These are phyloP conservation scores for Nothura maculosa DNA, from an alignment of 2,797 vertebrate genomes.

Conservation along the genomic window DNA sequence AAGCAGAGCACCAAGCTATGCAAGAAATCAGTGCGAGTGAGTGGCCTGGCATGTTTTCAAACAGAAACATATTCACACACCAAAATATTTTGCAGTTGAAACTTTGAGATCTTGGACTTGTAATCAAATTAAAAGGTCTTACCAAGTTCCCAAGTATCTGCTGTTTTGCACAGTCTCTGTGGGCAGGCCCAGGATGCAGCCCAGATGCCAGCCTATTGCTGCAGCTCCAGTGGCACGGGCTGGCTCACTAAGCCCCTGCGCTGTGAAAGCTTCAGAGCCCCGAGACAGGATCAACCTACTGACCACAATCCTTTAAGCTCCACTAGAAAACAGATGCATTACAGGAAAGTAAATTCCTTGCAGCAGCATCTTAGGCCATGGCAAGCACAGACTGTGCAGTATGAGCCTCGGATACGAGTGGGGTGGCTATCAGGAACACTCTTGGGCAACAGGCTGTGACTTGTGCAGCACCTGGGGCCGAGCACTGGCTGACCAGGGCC, in stretches of 20 bases:
- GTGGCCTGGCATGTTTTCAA: not conserved
- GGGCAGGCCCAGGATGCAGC: not conserved
- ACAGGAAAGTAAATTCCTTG: not conserved
- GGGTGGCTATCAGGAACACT: not conserved
- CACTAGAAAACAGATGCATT: not conserved
- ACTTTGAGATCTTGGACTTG: not conserved
- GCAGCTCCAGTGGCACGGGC: not conserved
- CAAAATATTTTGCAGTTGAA: not conserved
- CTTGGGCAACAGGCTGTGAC: not conserved
- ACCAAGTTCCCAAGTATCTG: not conserved
- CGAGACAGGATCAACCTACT: not conserved
- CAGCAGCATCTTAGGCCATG: not conserved
- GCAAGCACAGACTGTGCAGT: not conserved
- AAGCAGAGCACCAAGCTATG: not conserved
- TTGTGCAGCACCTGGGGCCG: not conserved
- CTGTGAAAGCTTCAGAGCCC: not conserved
- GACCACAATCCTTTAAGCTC: not conserved
- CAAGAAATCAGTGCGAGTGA: not conserved
- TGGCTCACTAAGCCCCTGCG: not conserved
- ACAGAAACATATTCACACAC: not conserved
- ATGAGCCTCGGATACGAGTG: not conserved
- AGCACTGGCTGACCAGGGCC: not conserved
- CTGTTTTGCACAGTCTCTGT: not conserved
- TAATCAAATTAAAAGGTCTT: not conserved
- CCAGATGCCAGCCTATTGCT: fast-evolving